These are phyloP conservation scores for Psophia crepitans DNA, from an alignment of 2,113 vertebrate genomes.

Conservation along the genomic window DNA sequence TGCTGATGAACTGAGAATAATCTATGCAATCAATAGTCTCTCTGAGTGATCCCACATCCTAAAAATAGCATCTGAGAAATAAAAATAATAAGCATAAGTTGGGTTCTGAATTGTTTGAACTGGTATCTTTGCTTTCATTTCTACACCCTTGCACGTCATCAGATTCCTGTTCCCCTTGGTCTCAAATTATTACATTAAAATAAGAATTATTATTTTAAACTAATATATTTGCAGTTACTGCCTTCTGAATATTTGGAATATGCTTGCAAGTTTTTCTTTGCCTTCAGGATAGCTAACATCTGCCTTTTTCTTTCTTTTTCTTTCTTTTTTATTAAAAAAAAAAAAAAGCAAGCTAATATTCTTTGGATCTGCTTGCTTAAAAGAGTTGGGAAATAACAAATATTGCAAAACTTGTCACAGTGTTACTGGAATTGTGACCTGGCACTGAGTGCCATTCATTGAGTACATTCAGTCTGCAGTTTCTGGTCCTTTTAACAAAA, in stretches of 20 bases:
- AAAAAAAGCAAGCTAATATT: neutral
- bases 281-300: neutral
- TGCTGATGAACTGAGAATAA: neutral
- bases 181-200: neutral
- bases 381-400: slow-evolving; percentile 21
- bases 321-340: neutral
- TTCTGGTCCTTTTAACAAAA: neutral
- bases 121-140: neutral
- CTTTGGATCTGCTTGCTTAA: neutral
- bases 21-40: neutral
- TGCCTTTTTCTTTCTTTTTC: neutral
- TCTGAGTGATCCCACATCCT: neutral
- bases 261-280: neutral
- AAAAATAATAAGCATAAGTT: neutral
- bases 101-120: neutral
- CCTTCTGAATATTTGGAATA: neutral
- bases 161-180: neutral
- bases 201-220: neutral
- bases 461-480: neutral
- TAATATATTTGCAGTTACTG: neutral
- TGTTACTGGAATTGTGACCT: neutral
- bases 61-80: neutral
- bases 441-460: neutral
- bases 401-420: slow-evolving; percentile 19
- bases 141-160: neutral